Conservation (phyloP, 2,797 vertebrate species). For the Taenioides sp. region DNA sequence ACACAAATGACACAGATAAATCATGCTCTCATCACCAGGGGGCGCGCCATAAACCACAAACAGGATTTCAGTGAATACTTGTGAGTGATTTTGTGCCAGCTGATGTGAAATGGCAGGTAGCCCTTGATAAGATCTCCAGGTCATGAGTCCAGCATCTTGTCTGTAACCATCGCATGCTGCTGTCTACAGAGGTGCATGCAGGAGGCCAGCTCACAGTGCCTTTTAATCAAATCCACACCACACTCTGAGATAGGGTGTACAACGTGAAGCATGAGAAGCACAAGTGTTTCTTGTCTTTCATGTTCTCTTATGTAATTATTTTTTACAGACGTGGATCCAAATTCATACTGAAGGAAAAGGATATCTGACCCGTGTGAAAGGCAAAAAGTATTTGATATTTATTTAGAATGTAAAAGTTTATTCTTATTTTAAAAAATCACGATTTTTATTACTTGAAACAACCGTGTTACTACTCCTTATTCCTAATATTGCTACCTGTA, state of each 20-base stretch:
- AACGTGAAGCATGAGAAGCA: constrained; percentile 13
- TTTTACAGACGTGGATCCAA: constrained; percentile 2
- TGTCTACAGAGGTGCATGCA: constrained; percentile 35
- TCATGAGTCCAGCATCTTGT: constrained; percentile 35
- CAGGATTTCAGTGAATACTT: constrained; percentile 14
- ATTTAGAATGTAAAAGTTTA: not conserved
- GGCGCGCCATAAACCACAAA: not conserved
- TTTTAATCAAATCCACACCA: constrained; percentile 63
- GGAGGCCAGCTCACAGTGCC: constrained; percentile 27
- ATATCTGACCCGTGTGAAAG: not conserved
- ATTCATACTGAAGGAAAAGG: not conserved
- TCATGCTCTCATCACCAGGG: constrained; percentile 22
- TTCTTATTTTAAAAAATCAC: not conserved
- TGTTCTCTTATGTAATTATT: not conserved
- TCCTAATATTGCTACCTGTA: not conserved
- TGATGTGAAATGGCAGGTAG: constrained; percentile 30
- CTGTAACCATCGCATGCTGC: constrained; percentile 41
- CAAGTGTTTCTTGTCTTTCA: constrained; percentile 5
- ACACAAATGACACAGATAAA: constrained; percentile 37
- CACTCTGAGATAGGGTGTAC: constrained; percentile 59
- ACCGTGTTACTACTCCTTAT: not conserved
- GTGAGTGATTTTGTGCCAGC: constrained; percentile 36
- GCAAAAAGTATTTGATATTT: not conserved
- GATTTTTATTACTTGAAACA: too few species aligned
- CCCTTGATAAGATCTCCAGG: constrained; percentile 58